Evolutionary conservation across 2,113 vertebrate species (phyloP), one percentile per base, ranked within the genome.

Genomic region (Odocoileus virginianus): DNA sequence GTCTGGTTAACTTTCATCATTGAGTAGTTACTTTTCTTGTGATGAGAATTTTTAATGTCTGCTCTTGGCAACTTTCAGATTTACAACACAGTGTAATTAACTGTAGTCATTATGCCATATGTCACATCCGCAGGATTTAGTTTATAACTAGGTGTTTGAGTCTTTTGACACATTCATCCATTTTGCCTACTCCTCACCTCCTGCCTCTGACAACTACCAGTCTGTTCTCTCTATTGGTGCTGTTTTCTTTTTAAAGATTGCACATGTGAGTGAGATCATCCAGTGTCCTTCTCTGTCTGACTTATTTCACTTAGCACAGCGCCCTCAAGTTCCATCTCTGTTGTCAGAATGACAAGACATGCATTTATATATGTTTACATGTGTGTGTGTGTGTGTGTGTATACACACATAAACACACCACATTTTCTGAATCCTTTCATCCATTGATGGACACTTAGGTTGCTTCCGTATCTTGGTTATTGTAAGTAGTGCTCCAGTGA

Each of bases 51-150:
- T 43, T 67, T 64, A 54, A 55, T 36, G 30, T 54, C n/a, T 57
- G 5, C 36, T 64, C 74, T 60, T 19, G 78, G 86, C 30, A 79
- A 6, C 78, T 83, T 54, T 83, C 12, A 92, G n/a, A 5, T 54
- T 40, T 52, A 83, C 16, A 33, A 5, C 61, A 52, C 45, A 83
- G 17, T 25, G 5, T 82, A 50, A 52, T 17, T 67, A 54, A 83
- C 25, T 54, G 15, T 21, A 40, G n/a, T 64, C 9, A 40, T 27
- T 17, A 10, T 54, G 78, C 45, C 2, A 0, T 43, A 30, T 0
- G 1, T 83, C 50, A 64, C 25, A 83, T 36, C 45, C 5, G 17
- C 25, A 67, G 78, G 57, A 54, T n/a, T 33, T 43, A 21, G 30
- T 82, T 54, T 40, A 19, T 61, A 54, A 71, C n/a, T 40, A n/a